Evolutionary conservation across 2,888 invertebrate species (phyloP), one percentile per base, ranked within the genome.

Genomic region (Heteromyza rotundicornis): DNA sequence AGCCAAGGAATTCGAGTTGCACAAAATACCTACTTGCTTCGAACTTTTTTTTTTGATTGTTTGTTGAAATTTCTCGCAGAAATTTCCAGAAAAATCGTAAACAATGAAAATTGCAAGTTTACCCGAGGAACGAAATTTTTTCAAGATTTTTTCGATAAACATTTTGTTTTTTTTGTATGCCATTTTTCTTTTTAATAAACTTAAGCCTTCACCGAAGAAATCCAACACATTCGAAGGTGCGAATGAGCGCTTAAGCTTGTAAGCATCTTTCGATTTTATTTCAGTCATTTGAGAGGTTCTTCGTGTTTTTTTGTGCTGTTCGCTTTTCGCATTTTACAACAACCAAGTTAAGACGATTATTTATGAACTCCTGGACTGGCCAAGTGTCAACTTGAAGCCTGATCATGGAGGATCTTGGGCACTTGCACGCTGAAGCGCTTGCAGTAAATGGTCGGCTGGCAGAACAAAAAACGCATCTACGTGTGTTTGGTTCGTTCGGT

Each of bases 331-430:
- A 27, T 27, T 27, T 27, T 27, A 27, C 40, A 20, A 47, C 7
- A 20, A 47, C 5, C 71, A 73, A 74, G 71, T 75, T 77, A 73
- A 74, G 75, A 68, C 73, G 77, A 76, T 77, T 77, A 77, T 77
- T 75, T 75, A 75, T 75, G 77, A 77, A 75, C 77, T 77, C 64
- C 47, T 40, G 14, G 32, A 24, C 44, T 40, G 57, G 32, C 32
- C 35, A 32, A 27, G 40, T 32, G 53, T 32, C 3, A 57, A 54
- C 12, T 2, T 40, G 5, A 7, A n/a, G 47, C 19, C 16, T 3
- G 10, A 14, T 7, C 40, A 40, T n/a, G 3, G 40, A n/a, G 12
- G 20, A 47, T 20, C 19, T n/a, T 17, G 14, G 32, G 53, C 16
- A 24, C 14, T 14, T 14, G 23, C 16, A 24, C 3, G 10, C 23